Evolutionary conservation across 2,797 vertebrate species (phyloP).

Genomic region (Coluber constrictor): DNA sequence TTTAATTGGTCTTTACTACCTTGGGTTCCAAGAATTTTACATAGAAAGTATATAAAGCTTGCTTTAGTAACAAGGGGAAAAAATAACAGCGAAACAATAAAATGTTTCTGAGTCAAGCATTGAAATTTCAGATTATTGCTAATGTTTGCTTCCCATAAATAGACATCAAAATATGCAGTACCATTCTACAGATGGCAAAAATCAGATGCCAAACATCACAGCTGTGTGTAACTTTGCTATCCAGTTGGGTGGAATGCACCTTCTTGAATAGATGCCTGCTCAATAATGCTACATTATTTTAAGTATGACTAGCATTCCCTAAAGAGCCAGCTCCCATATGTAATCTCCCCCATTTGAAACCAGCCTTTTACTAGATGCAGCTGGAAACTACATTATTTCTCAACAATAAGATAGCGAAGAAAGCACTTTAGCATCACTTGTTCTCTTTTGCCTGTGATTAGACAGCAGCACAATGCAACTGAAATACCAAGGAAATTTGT

Average conservation of each 20-base stretch:
- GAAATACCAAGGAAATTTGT: not conserved
- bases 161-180: constrained; percentile 15
- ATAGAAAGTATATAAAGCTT: constrained; percentile 8
- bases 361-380: constrained; percentile 35
- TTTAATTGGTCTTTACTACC: not conserved
- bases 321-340: not conserved
- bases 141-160: constrained; percentile 31
- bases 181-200: constrained; percentile 19
- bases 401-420: not conserved
- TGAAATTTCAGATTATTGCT: constrained; percentile 17
- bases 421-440: not conserved
- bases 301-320: constrained; percentile 34
- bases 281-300: constrained; percentile 42
- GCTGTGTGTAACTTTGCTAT: constrained; percentile 29
- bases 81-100: not conserved
- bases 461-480: not conserved
- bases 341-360: constrained; percentile 19
- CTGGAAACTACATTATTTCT: constrained; percentile 39
- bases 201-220: constrained; percentile 31
- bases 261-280: constrained; percentile 39
- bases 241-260: constrained; percentile 15
- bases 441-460: not conserved
- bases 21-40: not conserved
- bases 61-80: constrained; percentile 1
- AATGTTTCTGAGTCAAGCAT: not conserved